Percentiles rank a stretch among this genome's conserved stretches.
Evolutionary conservation across 2,888 invertebrate species (phyloP).

Genomic region (Hypena proboscidalis): DNA sequence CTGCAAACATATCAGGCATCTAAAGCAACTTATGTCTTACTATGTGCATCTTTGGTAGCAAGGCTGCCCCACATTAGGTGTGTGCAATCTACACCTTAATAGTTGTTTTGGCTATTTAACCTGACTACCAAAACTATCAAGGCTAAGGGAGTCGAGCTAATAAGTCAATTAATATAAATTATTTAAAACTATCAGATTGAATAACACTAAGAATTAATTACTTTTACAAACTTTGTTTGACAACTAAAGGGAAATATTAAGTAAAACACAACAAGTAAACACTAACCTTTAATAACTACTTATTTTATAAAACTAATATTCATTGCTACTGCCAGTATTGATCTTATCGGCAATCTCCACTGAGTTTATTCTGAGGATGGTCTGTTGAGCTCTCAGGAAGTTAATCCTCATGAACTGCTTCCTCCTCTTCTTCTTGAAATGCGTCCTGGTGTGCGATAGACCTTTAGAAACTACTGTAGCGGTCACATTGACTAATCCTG

Average conservation of each 20-base stretch:
- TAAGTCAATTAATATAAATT: too few relatives aligned
- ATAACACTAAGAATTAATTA: too few relatives aligned
- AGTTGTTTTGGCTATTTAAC: too few relatives aligned
- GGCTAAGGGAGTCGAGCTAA: too few relatives aligned
- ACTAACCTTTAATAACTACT: constrained; percentile 51
- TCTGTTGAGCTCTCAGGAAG: constrained; percentile 88
- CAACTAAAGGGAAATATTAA: neutral
- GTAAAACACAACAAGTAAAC: constrained; percentile 24
- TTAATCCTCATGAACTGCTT: constrained; percentile 92
- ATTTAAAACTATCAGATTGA: too few relatives aligned
- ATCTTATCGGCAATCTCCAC: constrained; percentile 86
- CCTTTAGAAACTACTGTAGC: constrained; percentile 95
- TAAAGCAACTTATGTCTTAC: too few relatives aligned
- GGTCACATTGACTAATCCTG: constrained; percentile 89
- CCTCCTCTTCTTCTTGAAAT: constrained; percentile 90
- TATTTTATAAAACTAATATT: constrained; percentile 51
- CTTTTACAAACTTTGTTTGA: too few relatives aligned
- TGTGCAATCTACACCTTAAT: too few relatives aligned
- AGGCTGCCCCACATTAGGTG: too few relatives aligned
- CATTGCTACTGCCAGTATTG: constrained; percentile 73
- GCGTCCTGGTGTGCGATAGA: constrained; percentile 91
- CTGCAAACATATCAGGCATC: too few relatives aligned
- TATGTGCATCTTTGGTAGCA: too few relatives aligned
- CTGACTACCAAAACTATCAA: too few relatives aligned
- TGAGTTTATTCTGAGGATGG: constrained; percentile 91